phyloP scores from a whole-genome alignment of 2,113 vertebrate genomes.

The Chaetodon auriga region DNA sequence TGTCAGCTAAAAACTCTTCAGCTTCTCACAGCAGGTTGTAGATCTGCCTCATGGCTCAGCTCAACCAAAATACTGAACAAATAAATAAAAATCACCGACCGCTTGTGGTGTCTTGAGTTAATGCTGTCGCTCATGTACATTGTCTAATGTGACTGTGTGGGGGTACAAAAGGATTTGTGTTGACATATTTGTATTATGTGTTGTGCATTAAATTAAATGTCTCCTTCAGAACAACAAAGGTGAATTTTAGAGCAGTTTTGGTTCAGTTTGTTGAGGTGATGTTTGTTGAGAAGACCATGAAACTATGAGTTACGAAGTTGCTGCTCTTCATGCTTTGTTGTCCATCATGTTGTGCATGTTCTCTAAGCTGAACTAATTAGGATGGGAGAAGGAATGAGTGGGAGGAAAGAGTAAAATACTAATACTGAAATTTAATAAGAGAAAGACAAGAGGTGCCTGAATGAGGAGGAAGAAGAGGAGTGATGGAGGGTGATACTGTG shows the following conservation, averaged over 20 bases:
- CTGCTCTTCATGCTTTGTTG: too few relatives aligned
- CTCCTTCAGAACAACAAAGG: too few relatives aligned
- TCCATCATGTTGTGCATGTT: too few relatives aligned
- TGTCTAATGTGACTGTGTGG: neutral
- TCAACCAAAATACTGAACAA: too few relatives aligned
- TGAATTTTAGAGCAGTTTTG: neutral
- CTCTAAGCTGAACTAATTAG: too few relatives aligned
- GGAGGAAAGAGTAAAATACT: neutral
- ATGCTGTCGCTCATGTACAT: neutral
- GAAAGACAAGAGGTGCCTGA: neutral
- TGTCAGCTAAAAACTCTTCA: too few relatives aligned
- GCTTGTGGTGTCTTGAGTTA: too few relatives aligned
- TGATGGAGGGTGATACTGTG: fast-evolving
- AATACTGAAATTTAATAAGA: neutral
- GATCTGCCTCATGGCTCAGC: too few relatives aligned
- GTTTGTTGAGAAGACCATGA: neutral
- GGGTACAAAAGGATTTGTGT: neutral
- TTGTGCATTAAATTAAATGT: neutral
- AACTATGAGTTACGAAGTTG: neutral
- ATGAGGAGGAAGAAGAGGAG: neutral
- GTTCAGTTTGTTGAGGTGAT: too few relatives aligned
- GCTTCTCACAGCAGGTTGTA: too few relatives aligned
- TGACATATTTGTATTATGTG: neutral
- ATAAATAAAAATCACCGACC: too few relatives aligned
- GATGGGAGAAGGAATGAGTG: neutral